Evolutionary conservation across 2,797 vertebrate species (phyloP), one percentile per base, ranked within the genome.

Genomic region (Salarias fasciatus): DNA sequence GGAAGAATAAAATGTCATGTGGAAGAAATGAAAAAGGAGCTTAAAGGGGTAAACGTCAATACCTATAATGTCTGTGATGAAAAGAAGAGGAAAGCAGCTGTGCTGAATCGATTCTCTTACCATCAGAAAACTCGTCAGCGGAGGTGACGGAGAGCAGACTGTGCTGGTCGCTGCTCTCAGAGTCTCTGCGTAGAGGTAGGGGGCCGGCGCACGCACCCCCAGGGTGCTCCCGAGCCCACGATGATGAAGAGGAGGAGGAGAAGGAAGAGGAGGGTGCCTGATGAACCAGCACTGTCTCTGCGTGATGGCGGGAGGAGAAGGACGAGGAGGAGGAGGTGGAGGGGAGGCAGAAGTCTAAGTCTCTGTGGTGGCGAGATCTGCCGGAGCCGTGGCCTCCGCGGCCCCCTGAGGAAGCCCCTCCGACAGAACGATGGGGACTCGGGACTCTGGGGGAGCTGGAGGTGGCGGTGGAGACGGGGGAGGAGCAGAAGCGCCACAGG

Each of bases 281-380:
- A 84, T 99, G 96, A 80, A 99, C 95, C 81, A 99, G 91, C 83
- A 95, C 97, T 71, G 95, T 96, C 91, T 99, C 97, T 54, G 96
- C 94, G 30, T 93, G 94, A 69, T 82, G 92, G 64, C 48, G 82
- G 40, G 85, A 85, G 37, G 84, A 89, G 59, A 91, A 90, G 53
- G 89, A 84, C 2, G 84, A 86, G 1, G 88, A 87, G 36, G 94
- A 92, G 46, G 93, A 92, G 29, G 90, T 91, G 82, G 92, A 92
- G 36, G 92, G 92, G 72, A 93, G 88, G 80, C 92, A 92, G 43
- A 95, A 93, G 88, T 95, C 94, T 41, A 94, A 92, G 86, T 91
- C 91, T 89, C 79, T 89, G 74, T 88, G 85, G 28, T 82, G 84
- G 45, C 74, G 82, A 69, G 13, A 63, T 72, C 86, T 78, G 68